Conservation (phyloP, 2,113 vertebrate genomes). For the Beaufortia kweichowensis region DNA sequence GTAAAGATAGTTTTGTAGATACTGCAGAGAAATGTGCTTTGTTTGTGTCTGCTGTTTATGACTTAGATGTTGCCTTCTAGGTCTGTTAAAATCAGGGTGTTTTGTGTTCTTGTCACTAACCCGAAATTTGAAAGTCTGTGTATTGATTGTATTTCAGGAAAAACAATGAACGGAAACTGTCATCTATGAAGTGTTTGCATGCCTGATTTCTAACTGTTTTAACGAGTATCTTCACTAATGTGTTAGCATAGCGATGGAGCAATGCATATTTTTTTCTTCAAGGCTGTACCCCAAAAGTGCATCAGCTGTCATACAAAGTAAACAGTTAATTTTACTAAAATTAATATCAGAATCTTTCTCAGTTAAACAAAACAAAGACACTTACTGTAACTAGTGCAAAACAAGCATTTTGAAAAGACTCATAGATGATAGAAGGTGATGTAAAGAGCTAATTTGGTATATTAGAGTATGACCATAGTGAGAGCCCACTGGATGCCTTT, state of each 20-base stretch:
- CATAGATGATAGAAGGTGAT: slow-evolving; percentile 8
- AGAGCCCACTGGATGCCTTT: not conserved
- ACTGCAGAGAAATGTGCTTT: slow-evolving; percentile 5
- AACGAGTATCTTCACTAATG: slow-evolving; percentile 9
- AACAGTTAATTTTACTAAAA: slow-evolving; percentile 10
- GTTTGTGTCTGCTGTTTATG: slow-evolving; percentile 3
- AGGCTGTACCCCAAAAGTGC: slow-evolving; percentile 21
- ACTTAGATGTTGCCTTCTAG: slow-evolving; percentile 16
- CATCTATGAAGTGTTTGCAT: slow-evolving; percentile 61
- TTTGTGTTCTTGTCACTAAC: slow-evolving; percentile 25
- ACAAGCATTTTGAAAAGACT: not conserved
- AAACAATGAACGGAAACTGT: slow-evolving; percentile 64
- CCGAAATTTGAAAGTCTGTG: slow-evolving; percentile 64
- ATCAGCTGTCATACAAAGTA: not conserved
- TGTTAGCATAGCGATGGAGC: slow-evolving; percentile 15
- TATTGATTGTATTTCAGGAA: slow-evolving; percentile 66
- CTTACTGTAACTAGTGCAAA: not conserved
- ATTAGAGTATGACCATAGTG: not conserved
- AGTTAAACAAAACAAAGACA: not conserved
- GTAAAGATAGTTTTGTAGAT: not conserved
- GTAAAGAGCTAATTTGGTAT: no score
- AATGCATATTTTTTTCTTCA: slow-evolving; percentile 19
- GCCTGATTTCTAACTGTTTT: slow-evolving; percentile 50
- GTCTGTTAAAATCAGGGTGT: not conserved
- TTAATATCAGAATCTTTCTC: not conserved